A percentile compares a stretch with the other conserved stretches of the same genome.
Evolutionary conservation across 2,888 invertebrate species (phyloP).

Genomic region (Agonum fuliginosum): DNA sequence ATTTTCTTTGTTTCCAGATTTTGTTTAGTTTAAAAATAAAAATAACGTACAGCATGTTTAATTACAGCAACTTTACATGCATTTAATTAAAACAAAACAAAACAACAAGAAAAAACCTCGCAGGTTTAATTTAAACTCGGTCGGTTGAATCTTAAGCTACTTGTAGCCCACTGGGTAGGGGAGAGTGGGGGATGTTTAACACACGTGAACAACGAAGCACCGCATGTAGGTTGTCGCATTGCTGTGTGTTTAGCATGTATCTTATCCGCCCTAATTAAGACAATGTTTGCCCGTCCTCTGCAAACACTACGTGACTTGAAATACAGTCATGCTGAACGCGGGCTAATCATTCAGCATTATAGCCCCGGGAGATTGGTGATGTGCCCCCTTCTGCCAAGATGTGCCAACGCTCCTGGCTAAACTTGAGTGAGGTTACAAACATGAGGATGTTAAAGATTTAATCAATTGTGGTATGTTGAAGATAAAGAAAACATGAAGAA

Average conservation of each 20-base stretch:
- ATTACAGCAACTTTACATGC: constrained; percentile 12
- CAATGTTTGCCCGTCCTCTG: constrained; percentile 58
- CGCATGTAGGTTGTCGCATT: constrained; percentile 53
- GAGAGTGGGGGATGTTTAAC: constrained; percentile 2
- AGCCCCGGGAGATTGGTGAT: constrained; percentile 14
- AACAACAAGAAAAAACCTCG: constrained; percentile 8
- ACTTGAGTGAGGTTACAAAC: neutral
- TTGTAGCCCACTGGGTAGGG: neutral
- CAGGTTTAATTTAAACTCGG: constrained; percentile 15
- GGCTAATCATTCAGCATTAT: constrained; percentile 59
- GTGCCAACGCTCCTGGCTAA: neutral
- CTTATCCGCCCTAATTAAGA: constrained; percentile 60
- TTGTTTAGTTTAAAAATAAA: neutral
- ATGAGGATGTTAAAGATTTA: neutral
- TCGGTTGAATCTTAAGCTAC: constrained; percentile 12
- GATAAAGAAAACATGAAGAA: too few relatives aligned
- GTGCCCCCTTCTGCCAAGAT: neutral
- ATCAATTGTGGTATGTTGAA: constrained; percentile 15
- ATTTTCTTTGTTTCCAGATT: neutral
- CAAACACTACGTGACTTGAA: constrained; percentile 60
- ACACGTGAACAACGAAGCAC: constrained; percentile 16
- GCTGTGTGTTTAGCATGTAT: constrained; percentile 58
- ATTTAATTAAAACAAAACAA: neutral
- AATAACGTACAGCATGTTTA: neutral
- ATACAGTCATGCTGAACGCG: constrained; percentile 57